Conservation (phyloP, 1,140 invertebrate species). For the Papilio machaon region DNA sequence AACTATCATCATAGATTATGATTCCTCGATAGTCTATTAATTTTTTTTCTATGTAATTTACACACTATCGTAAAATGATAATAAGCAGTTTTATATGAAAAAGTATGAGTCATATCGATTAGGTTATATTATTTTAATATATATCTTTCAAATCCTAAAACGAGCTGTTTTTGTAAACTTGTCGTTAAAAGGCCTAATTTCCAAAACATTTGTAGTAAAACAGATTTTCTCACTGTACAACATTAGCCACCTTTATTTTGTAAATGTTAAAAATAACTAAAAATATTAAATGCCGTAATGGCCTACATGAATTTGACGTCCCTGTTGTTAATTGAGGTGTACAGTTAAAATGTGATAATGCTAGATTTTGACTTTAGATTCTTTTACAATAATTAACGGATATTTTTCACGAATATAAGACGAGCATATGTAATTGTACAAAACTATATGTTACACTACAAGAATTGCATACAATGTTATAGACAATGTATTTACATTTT, state of each 20-base stretch:
- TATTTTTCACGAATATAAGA: not conserved
- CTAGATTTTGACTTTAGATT: not conserved
- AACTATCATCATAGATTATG: not conserved
- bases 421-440: not conserved
- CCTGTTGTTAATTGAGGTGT: no score
- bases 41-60: not conserved
- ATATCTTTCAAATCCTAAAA: not conserved
- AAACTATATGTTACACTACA: not conserved
- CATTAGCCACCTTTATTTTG: no score
- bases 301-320: no score
- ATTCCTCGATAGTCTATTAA: not conserved
- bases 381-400: not conserved
- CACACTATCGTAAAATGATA: not conserved
- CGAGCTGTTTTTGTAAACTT: not conserved
- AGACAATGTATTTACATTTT: slow-evolving; percentile 2
- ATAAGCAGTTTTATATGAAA: not conserved
- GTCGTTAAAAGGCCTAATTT: no score
- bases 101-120: not conserved
- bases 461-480: not conserved
- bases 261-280: no score
- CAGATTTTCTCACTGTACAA: no score
- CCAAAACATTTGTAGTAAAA: no score
- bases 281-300: no score
- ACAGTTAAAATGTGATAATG: no score
- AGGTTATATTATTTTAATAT: no score